Conservation (phyloP, 2,888 invertebrate species). For the Folsomia candida region DNA sequence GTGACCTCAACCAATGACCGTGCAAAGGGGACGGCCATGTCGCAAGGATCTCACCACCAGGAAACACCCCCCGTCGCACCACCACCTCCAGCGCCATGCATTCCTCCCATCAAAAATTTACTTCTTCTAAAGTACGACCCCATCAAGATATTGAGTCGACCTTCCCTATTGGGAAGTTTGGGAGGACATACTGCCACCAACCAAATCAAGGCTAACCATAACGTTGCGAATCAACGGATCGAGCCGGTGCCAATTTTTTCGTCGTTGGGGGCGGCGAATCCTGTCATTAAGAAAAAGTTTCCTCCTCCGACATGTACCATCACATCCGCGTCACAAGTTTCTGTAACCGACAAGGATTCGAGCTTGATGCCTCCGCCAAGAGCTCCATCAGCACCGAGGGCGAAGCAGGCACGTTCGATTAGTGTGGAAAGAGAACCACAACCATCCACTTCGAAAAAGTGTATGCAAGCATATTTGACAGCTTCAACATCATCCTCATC, state of each 20-base stretch:
- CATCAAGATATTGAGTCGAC: conserved; percentile 13
- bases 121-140: conserved; percentile 33
- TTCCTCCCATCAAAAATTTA: conserved; percentile 17
- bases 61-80: neutral
- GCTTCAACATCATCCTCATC: neutral
- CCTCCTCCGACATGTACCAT: neutral
- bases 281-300: neutral
- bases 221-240: neutral
- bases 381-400: neutral
- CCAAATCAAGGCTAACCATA: neutral
- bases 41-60: neutral
- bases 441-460: neutral
- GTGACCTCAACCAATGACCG: no score
- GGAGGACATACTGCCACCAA: neutral
- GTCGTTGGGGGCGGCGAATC: neutral
- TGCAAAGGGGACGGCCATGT: neutral
- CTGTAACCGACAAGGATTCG: neutral
- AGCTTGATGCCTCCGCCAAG: neutral
- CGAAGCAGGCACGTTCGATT: neutral
- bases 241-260: no score
- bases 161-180: neutral
- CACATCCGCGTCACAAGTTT: neutral
- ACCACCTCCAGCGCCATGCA: neutral
- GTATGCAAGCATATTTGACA: neutral
- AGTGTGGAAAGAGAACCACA: neutral